phyloP scores from a whole-genome alignment of 92 coral and sea anemone genomes.

The Siderastrea siderea region DNA sequence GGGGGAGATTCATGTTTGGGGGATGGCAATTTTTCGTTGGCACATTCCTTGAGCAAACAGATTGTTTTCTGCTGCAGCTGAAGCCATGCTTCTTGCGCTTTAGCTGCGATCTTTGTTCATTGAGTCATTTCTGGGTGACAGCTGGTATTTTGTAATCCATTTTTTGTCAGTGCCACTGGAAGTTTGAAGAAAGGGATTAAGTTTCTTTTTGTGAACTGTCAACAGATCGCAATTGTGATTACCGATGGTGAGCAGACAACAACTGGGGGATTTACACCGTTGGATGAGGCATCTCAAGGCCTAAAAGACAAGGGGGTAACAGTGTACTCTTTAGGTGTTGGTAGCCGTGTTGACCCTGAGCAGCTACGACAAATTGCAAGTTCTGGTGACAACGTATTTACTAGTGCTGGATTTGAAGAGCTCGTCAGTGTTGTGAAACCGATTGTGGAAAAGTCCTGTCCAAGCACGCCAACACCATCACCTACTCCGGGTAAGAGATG shows the following conservation, averaged over 20 bases:
- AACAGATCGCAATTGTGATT: slow-evolving; percentile 59
- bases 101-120: no score
- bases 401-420: neutral
- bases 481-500: slow-evolving; percentile 5
- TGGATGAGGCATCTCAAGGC: slow-evolving; percentile 56
- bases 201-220: neutral
- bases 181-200: no score
- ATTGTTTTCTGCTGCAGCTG: no score
- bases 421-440: slow-evolving; percentile 13
- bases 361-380: neutral
- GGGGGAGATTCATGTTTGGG: no score
- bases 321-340: neutral
- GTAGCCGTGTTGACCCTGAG: neutral
- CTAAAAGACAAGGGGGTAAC: slow-evolving; percentile 27
- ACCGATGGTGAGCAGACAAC: slow-evolving; percentile 72
- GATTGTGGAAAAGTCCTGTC: slow-evolving; percentile 16
- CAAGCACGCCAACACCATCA: neutral
- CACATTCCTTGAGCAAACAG: no score
- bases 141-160: no score
- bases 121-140: no score
- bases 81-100: no score
- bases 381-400: neutral
- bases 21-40: no score
- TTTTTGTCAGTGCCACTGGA: no score
- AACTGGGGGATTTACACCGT: slow-evolving; percentile 33